Evolutionary conservation across 2,888 invertebrate genomes (phyloP).

Genomic region (Philonicus albiceps): DNA sequence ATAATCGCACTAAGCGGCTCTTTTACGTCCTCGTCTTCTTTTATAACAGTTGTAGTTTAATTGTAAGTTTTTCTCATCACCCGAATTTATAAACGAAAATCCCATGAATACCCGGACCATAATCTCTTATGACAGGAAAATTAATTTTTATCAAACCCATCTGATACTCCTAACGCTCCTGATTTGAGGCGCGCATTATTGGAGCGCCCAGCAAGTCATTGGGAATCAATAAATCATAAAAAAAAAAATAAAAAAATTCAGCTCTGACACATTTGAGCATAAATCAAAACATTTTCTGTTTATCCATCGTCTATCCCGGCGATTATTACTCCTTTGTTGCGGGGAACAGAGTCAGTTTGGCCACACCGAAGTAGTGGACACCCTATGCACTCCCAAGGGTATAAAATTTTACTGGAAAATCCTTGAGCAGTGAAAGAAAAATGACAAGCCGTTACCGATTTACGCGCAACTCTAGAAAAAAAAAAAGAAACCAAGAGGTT

Average conservation of each 20-base stretch:
- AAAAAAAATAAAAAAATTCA: conserved; percentile 22
- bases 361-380: conserved; percentile 29
- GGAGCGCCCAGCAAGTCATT: neutral
- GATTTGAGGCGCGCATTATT: neutral
- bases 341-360: neutral
- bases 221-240: conserved; percentile 27
- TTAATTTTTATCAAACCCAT: conserved; percentile 31
- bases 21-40: neutral
- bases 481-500: neutral
- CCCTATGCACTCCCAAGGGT: conserved; percentile 10
- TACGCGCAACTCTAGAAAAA: neutral
- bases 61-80: neutral
- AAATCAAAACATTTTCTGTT: conserved; percentile 35
- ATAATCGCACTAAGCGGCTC: neutral
- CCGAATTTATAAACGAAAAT: neutral
- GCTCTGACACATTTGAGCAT: conserved; percentile 17
- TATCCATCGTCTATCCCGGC: neutral
- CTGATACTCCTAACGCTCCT: neutral
- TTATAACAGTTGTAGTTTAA: neutral
- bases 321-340: conserved; percentile 32
- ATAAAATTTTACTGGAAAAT: conserved; percentile 22
- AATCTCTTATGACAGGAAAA: conserved; percentile 29
- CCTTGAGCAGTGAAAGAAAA: conserved; percentile 18
- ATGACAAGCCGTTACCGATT: neutral
- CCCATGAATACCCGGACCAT: neutral